Base-by-base conservation (phyloP, 2,113 vertebrate species). In the Zootoca vivipara region DNA sequence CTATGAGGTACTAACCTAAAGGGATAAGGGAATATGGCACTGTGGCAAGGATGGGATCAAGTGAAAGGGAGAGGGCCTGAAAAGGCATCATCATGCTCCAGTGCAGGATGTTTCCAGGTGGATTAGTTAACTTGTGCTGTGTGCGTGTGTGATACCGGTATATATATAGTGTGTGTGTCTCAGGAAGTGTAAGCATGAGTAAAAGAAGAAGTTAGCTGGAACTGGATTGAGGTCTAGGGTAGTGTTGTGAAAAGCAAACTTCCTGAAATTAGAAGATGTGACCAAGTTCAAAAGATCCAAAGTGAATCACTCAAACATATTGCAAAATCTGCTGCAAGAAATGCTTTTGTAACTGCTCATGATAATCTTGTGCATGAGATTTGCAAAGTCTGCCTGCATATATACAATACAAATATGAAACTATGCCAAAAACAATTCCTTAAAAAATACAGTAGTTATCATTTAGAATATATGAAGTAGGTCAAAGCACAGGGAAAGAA, bases 221-320 rank as follows among this genome's bases (percentile, higher is more conserved):
- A 83, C 58, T 67, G 26, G 42, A 56, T 26, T 74, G 85, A 77
- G 83, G n/a, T 77, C 67, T 87, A 87, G 78, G 18, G 67, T 13
- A 73, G 67, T 38, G 38, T 13, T 89, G 70, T 40, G 79, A 86
- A 56, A 85, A 30, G 8, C 70, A 78, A 18, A 83, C 81, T 88
- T 88, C 72, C 79, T 86, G 72, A 85, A 40, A 67, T 22, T 75
- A 26, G 12, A 82, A 56, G 42, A 22, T n/a, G 30, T 86, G 10
- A 40, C 26, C n/a, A 81, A 86, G 58, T 85, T 84, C n/a, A n/a
- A 85, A 78, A 69, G 28, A 35, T 70, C 46, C 20, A 58, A 67
- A 90, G 12, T 78, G 72, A 82, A 82, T 90, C 78, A 85, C 35
- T 89, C 58, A 35, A 67, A 56, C 35, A 40, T 38, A 74, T 69